Evolutionary conservation across 1,140 invertebrate genomes (phyloP).

Genomic region (Zaprionus gabonicus): DNA sequence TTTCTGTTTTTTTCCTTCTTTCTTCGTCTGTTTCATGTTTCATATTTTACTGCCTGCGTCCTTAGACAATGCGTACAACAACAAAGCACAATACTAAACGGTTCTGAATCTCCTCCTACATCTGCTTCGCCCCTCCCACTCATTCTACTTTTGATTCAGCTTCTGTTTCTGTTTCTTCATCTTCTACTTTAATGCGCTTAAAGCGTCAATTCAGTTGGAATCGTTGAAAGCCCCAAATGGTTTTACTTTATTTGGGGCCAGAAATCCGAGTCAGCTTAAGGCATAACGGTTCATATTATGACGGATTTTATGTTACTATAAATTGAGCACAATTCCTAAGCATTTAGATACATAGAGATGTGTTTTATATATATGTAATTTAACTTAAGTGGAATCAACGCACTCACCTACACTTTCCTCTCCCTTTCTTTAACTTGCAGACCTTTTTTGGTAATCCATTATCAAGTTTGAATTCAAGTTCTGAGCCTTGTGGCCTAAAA

Average conservation of each 20-base stretch:
- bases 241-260: not conserved
- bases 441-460: not conserved
- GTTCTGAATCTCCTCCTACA: constrained; percentile 3
- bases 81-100: constrained; percentile 20
- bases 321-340: not conserved
- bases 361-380: not conserved
- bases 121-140: constrained; percentile 21
- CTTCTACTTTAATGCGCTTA: constrained; percentile 2
- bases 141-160: constrained; percentile 43
- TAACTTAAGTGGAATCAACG: not conserved
- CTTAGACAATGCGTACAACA: constrained; percentile 30
- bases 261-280: not conserved
- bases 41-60: constrained; percentile 49
- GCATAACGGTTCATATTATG: not conserved
- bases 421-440: not conserved
- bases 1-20: not conserved
- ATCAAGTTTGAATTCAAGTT: not conserved
- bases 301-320: not conserved
- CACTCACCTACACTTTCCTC: not conserved
- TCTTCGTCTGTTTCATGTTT: constrained; percentile 46
- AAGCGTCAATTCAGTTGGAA: not conserved
- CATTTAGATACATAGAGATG: not conserved
- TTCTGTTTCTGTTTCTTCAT: not conserved
- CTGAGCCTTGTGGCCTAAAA: not conserved
- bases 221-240: constrained; percentile 1